A percentile compares a stretch with the other conserved stretches of the same genome.
Evolutionary conservation across 2,888 invertebrate species (phyloP).

Genomic region (Troides aeacus): DNA sequence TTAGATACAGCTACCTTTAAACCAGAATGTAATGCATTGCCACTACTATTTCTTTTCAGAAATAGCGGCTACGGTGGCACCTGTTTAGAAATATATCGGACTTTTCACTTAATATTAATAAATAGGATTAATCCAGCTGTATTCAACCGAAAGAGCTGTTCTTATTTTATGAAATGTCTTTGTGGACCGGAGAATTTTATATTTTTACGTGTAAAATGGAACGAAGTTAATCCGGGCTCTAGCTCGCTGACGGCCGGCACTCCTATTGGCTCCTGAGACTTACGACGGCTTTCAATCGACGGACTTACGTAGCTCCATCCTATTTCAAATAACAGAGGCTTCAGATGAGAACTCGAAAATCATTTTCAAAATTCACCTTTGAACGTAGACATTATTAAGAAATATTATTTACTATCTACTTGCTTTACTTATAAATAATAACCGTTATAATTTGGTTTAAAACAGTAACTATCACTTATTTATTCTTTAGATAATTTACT

Average conservation of each 20-base stretch:
- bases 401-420: background rate
- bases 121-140: background rate
- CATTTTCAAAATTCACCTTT: background rate
- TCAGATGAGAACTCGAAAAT: background rate
- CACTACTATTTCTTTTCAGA: no score
- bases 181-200: background rate
- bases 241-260: background rate
- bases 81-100: no score
- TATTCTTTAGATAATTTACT: no score
- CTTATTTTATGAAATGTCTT: background rate
- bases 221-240: conserved; percentile 8
- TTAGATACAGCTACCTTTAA: no score
- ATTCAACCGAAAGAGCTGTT: background rate
- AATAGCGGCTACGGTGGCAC: no score
- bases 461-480: no score
- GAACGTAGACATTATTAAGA: background rate
- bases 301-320: background rate
- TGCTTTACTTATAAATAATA: background rate
- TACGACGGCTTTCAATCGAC: conserved; percentile 1
- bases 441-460: no score
- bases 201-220: conserved; percentile 11
- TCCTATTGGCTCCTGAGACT: conserved; percentile 3
- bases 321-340: conserved; percentile 2
- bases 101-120: no score
- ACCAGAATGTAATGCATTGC: no score